Evolutionary conservation across 2,113 vertebrate genomes (phyloP), one percentile per base, ranked within the genome.

Genomic region (Gymnogyps californianus): DNA sequence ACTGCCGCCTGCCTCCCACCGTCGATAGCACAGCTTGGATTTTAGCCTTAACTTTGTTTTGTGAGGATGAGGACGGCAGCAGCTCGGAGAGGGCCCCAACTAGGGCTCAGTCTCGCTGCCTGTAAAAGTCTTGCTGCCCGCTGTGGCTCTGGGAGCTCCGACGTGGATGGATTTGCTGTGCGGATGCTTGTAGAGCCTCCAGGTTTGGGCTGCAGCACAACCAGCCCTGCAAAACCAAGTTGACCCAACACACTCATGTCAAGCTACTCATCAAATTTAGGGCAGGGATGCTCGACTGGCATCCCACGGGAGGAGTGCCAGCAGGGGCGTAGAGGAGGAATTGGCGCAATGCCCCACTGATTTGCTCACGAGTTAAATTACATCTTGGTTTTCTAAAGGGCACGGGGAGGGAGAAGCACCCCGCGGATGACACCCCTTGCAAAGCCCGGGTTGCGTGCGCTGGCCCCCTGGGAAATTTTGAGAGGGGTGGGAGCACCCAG

Each of bases 21-120:
- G 5, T 2, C 1, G 0, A 3, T 2, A 2, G 74, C 87, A 5
- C 4, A 0, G 31, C 82, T 3, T 0, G 2, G 20, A 7, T 62
- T 6, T 46, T 11, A n/a, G 69, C 46, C 29, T 51, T 3, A 7
- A 0, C 29, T 25, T 15, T 1, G 16, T 4, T 49, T 1, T 3
- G 8, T 0, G 38, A 82, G 90, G 77, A 51, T 59, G 70, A 84
- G 82, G 94, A 38, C 2, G 51, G 67, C 0, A 2, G 21, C 25
- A 20, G 49, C 29, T 44, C 0, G 1, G n/a, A 51, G 17, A 55
- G 10, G 22, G 8, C 4, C 11, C 34, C 40, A 38, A 2, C 7
- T 3, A 10, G 54, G 83, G 22, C 40, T 77, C 54, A n/a, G 40
- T 20, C 16, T 31, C 13, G 32, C n/a, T 34, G n/a, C 4, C 40